Percentiles rank a stretch among this genome's conserved stretches.
Evolutionary conservation across 2,113 vertebrate species (phyloP).

Genomic region (Pimephales promelas): DNA sequence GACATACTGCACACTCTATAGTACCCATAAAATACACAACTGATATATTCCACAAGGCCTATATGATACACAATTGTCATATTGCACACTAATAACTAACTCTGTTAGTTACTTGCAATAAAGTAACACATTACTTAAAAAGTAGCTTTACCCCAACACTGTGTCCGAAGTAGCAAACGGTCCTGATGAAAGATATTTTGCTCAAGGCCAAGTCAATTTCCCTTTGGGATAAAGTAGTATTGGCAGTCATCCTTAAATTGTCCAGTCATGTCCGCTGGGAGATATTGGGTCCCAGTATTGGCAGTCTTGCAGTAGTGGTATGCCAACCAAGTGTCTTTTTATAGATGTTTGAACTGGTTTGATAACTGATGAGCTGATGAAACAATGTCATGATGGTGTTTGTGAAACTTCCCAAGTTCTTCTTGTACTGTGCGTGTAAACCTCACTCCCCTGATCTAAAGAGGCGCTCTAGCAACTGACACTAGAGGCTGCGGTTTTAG

Average conservation of each 20-base stretch:
- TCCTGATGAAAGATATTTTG: neutral
- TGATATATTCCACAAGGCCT: too few relatives aligned
- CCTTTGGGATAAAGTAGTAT: neutral
- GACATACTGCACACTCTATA: too few relatives aligned
- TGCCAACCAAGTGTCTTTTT: neutral
- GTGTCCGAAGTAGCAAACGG: constrained; percentile 23
- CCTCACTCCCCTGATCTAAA: too few relatives aligned
- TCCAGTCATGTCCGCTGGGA: neutral
- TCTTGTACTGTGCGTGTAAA: too few relatives aligned
- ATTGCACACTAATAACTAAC: too few relatives aligned
- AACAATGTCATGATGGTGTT: neutral
- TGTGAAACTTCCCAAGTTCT: neutral
- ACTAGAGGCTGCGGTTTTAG: too few relatives aligned
- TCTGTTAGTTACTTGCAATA: too few relatives aligned
- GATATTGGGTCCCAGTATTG: neutral
- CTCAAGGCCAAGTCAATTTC: constrained; percentile 17
- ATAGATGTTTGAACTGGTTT: neutral
- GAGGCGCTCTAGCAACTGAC: too few relatives aligned
- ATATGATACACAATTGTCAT: too few relatives aligned
- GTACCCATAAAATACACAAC: too few relatives aligned
- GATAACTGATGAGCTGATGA: constrained; percentile 13
- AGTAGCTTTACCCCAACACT: too few relatives aligned
- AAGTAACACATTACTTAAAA: too few relatives aligned
- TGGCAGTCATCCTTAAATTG: neutral
- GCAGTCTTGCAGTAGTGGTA: constrained; percentile 10